A percentile compares a stretch with the other conserved stretches of the same genome.
phyloP scores from a whole-genome alignment of 2,888 invertebrate genomes.

The Drosophila testacea region DNA sequence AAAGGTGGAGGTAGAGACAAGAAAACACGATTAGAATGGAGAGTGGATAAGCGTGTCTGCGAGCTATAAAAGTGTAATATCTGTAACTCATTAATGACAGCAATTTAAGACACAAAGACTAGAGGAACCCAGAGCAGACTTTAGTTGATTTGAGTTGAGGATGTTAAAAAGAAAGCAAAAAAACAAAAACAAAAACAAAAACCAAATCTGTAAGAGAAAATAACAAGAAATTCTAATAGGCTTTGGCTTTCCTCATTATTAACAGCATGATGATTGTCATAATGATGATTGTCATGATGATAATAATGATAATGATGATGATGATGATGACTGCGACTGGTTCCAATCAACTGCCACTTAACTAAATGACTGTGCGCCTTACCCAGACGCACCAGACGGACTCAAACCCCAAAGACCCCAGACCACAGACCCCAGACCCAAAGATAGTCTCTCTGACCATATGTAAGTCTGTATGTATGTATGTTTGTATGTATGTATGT shows the following conservation, averaged over 20 bases:
- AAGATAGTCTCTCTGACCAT: conserved; percentile 24
- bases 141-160: not conserved
- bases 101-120: conserved; percentile 69
- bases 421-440: conserved; percentile 33
- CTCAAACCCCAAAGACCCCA: conserved; percentile 32
- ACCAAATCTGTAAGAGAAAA: conserved; percentile 58
- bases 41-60: conserved; percentile 83
- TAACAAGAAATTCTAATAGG: conserved; percentile 54
- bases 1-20: conserved; percentile 4
- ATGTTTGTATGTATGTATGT: conserved; percentile 20
- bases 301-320: conserved; percentile 17
- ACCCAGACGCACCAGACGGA: conserved; percentile 45
- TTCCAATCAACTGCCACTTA: conserved; percentile 81
- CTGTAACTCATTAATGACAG: conserved; percentile 83
- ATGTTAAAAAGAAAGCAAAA: conserved; percentile 14
- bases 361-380: conserved; percentile 79
- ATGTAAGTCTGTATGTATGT: conserved; percentile 9
- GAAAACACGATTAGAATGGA: conserved; percentile 80
- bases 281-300: conserved; percentile 6
- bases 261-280: conserved; percentile 9
- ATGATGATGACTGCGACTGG: conserved; percentile 63
- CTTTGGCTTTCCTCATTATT: conserved; percentile 25
- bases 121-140: not conserved
- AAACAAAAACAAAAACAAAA: conserved; percentile 17
- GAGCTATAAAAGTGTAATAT: conserved; percentile 83